Evolutionary conservation across 2,888 invertebrate species (phyloP), one percentile per base, ranked within the genome.

Genomic region (Spatulosminthurus flaviceps): DNA sequence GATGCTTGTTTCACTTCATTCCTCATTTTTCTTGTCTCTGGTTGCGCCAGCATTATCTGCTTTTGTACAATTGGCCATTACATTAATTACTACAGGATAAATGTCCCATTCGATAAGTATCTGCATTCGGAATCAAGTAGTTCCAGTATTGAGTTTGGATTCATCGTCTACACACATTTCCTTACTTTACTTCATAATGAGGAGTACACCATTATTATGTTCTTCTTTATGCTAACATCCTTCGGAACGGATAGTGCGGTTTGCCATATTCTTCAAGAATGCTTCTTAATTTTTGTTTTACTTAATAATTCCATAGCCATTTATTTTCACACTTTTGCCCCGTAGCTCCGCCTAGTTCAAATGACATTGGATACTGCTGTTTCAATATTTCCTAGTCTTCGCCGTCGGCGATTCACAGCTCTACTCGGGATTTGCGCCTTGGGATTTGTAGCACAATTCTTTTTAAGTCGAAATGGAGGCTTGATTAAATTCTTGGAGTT

Each of bases 191-290:
- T 83, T 24, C 69, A 67, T 19, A 81, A 82, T 9, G 41, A 51
- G 21, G 43, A 75, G 16, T 73, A 78, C 13, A 34, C 72, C 26
- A 79, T 78, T 13, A 28, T 83, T 5, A 0, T 80, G 43, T 82
- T 81, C 77, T 83, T 82, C 78, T 82, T 83, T 22, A 83, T 83
- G 82, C 26, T 82, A 43, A 79, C 82, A 11, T 84, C 84, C 0
- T 84, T 84, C 69, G 77, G 80, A 0, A 83, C 81, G 0, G 84
- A 84, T 28, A 80, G 79, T 24, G 79, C 81, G 16, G 83, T 83
- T 72, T 43, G 78, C 5, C 51, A 51, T 4, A 51, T 51, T 19
- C 51, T 51, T 9, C 2, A 16, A 51, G 34, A 34, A 34, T 34
- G 4, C 4, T 4, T 7, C 4, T 34, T 34, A 34, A 34, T 11